A percentile compares a stretch with the other conserved stretches of the same genome.
Evolutionary conservation across 2,113 vertebrate species (phyloP).

Genomic region (Chloropsis hardwickii): DNA sequence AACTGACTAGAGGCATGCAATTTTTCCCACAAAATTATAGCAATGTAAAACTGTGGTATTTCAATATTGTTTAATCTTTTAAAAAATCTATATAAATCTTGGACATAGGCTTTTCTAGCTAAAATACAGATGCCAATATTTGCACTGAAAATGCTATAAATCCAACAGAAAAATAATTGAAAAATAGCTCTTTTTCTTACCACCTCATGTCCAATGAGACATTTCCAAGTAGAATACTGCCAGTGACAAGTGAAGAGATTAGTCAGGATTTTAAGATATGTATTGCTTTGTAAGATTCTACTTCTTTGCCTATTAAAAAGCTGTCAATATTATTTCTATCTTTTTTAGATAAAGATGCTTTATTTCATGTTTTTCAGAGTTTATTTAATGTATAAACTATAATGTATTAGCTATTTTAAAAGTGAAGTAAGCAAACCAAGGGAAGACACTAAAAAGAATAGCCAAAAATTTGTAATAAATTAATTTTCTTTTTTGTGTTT

Average conservation of each 20-base stretch:
- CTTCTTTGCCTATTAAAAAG: slow-evolving; percentile 44
- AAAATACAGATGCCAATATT: neutral
- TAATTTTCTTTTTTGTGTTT: neutral
- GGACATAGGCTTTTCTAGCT: neutral
- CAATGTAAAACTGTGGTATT: neutral
- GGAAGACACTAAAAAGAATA: neutral
- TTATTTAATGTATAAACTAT: neutral
- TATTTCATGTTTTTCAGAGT: neutral
- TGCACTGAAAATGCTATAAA: neutral
- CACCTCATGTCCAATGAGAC: neutral
- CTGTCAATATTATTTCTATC: neutral
- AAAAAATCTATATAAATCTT: neutral
- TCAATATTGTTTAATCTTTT: neutral
- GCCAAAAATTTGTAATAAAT: neutral
- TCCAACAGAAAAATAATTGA: slow-evolving; percentile 24
- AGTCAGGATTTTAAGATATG: slow-evolving; percentile 45
- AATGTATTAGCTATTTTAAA: neutral
- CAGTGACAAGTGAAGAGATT: slow-evolving; percentile 21
- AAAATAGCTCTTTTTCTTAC: neutral
- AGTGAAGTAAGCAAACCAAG: neutral
- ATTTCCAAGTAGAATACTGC: slow-evolving; percentile 44
- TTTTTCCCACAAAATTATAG: neutral
- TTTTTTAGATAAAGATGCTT: neutral
- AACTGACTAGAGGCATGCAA: neutral
- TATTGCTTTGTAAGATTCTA: neutral